phyloP scores from a whole-genome alignment of 2,797 vertebrate genomes.

The Zalophus californianus region DNA sequence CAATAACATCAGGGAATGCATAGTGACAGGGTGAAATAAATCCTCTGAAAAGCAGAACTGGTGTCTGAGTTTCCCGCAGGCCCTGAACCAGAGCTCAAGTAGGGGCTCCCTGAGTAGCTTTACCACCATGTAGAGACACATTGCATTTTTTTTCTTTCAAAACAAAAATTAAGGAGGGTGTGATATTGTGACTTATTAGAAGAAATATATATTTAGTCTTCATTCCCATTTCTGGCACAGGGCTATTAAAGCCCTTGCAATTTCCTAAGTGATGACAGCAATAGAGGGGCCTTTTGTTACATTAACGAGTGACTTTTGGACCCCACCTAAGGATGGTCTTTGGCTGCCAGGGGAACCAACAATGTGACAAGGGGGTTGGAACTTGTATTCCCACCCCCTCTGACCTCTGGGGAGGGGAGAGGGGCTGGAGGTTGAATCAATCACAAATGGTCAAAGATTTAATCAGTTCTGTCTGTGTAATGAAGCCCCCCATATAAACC shows the following conservation, averaged over 20 bases:
- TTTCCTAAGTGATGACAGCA: background rate
- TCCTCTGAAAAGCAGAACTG: background rate
- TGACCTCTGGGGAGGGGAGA: background rate
- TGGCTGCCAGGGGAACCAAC: background rate
- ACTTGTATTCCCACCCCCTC: background rate
- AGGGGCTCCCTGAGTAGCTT: background rate
- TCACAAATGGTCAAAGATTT: background rate
- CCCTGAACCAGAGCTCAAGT: accelerated
- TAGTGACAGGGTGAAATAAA: background rate
- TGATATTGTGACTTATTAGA: background rate
- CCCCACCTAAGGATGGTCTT: background rate
- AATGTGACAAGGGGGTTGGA: background rate
- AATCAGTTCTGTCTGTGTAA: background rate
- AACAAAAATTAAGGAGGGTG: background rate
- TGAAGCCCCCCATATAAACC: background rate
- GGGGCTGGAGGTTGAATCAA: background rate
- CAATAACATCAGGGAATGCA: background rate
- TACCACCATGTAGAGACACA: background rate
- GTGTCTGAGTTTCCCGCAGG: no score
- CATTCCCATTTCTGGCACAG: background rate
- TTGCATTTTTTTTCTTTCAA: background rate
- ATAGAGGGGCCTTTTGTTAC: background rate
- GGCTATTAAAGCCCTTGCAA: background rate
- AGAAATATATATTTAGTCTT: background rate
- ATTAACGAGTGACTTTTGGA: background rate